phyloP scores from a whole-genome alignment of 2,888 invertebrate species.

The Bembecia ichneumoniformis region DNA sequence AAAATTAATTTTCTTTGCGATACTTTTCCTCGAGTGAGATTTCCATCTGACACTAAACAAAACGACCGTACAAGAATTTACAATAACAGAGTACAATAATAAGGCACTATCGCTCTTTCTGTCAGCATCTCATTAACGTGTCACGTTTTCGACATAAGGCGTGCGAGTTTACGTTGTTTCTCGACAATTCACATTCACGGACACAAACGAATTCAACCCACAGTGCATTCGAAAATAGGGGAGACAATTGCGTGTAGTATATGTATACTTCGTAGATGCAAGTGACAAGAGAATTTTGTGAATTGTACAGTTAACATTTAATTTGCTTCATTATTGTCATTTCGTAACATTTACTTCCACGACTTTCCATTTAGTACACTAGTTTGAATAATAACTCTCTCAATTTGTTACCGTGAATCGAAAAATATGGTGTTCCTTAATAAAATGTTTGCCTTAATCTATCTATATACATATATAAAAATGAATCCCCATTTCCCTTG shows the following conservation, averaged over 20 bases:
- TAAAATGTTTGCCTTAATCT: too few species aligned
- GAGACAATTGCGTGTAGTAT: not conserved
- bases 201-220: not conserved
- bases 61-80: not conserved
- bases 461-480: too few species aligned
- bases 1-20: too few species aligned
- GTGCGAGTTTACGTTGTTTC: slow-evolving; percentile 4
- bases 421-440: too few species aligned
- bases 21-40: not conserved
- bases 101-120: slow-evolving; percentile 22
- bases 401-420: too few species aligned
- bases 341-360: too few species aligned
- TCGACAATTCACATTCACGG: not conserved
- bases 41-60: not conserved
- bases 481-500: too few species aligned
- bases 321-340: not conserved
- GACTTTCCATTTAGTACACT: too few species aligned
- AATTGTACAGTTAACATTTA: not conserved
- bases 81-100: slow-evolving; percentile 10
- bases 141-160: slow-evolving; percentile 39
- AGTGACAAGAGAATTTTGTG: not conserved
- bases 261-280: not conserved
- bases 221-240: not conserved
- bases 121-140: slow-evolving; percentile 20
- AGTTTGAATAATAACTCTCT: too few species aligned